Percentiles rank a stretch among this genome's conserved stretches.
Conservation (phyloP, 1,140 invertebrate genomes). For the Diorhabda elongata region DNA sequence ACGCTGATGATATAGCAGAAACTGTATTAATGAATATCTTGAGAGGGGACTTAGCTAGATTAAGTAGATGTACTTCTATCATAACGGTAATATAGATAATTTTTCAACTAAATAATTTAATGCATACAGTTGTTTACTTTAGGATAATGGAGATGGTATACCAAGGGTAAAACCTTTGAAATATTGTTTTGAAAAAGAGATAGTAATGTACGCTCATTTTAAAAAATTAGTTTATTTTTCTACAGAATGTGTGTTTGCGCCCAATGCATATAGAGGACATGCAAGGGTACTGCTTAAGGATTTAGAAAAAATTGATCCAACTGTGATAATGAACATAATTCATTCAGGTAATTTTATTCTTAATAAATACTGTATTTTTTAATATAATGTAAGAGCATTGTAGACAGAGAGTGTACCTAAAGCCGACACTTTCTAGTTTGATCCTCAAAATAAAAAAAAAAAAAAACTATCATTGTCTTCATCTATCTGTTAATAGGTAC, state of each 20-base stretch:
- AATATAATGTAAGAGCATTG: too few relatives aligned
- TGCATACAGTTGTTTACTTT: constrained; percentile 24
- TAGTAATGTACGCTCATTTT: constrained; percentile 99
- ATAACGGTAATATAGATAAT: constrained; percentile 62
- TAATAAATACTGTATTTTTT: background rate
- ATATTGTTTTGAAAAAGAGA: constrained; percentile 99
- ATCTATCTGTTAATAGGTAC: too few relatives aligned
- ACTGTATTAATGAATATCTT: constrained; percentile 98
- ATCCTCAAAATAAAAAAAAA: too few relatives aligned
- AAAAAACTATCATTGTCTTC: too few relatives aligned
- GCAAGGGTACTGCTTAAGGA: constrained; percentile 92
- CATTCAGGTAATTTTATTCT: constrained; percentile 70
- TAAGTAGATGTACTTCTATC: constrained; percentile 87
- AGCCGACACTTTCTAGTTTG: too few relatives aligned
- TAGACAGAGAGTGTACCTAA: too few relatives aligned
- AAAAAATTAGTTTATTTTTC: constrained; percentile 98
- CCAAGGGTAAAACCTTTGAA: constrained; percentile 96
- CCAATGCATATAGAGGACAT: constrained; percentile 95
- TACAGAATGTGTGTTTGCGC: constrained; percentile 97
- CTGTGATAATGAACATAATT: constrained; percentile 96
- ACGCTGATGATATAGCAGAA: constrained; percentile 99
- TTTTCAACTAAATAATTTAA: background rate
- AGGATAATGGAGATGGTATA: constrained; percentile 76
- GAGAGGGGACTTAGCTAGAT: constrained; percentile 90
- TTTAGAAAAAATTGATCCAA: constrained; percentile 88